Conservation (phyloP, 2,888 invertebrate species). For the Pandemis corylana region DNA sequence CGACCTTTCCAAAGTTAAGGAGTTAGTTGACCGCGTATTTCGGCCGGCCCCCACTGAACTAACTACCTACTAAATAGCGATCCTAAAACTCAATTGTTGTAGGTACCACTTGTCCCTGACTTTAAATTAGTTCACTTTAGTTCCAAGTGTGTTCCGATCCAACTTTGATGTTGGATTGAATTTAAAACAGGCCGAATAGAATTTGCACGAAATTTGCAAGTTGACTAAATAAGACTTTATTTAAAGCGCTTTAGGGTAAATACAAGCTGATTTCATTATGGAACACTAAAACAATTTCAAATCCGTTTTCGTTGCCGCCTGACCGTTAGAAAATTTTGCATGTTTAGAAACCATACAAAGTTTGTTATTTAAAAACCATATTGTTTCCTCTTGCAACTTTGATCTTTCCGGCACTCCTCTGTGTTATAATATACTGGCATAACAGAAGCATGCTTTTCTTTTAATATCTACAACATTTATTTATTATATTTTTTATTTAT, state of each 20-base stretch:
- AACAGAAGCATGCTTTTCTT: too few relatives aligned
- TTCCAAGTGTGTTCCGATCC: conserved; percentile 34
- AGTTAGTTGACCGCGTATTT: conserved; percentile 36
- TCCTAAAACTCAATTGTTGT: conserved; percentile 38
- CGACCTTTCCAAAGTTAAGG: conserved; percentile 38
- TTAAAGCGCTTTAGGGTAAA: conserved; percentile 8
- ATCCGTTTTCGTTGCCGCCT: background rate
- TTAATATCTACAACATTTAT: too few relatives aligned
- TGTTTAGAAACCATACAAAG: background rate
- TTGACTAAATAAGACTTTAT: conserved; percentile 21
- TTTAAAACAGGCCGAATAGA: conserved; percentile 38
- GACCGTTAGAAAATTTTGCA: background rate
- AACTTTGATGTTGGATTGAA: conserved; percentile 38
- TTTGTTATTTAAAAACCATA: too few relatives aligned
- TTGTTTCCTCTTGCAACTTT: too few relatives aligned
- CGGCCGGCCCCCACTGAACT: conserved; percentile 18
- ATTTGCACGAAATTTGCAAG: conserved; percentile 27
- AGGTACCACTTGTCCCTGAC: conserved; percentile 34
- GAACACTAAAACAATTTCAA: conserved; percentile 6
- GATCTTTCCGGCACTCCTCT: too few relatives aligned
- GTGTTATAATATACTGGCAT: too few relatives aligned
- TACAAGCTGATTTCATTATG: conserved; percentile 11
- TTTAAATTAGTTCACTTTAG: conserved; percentile 39
- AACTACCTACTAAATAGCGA: conserved; percentile 39
- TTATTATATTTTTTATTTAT: too few relatives aligned